Conservation (phyloP, 2,797 vertebrate genomes). For the Coendou prehensilis region DNA sequence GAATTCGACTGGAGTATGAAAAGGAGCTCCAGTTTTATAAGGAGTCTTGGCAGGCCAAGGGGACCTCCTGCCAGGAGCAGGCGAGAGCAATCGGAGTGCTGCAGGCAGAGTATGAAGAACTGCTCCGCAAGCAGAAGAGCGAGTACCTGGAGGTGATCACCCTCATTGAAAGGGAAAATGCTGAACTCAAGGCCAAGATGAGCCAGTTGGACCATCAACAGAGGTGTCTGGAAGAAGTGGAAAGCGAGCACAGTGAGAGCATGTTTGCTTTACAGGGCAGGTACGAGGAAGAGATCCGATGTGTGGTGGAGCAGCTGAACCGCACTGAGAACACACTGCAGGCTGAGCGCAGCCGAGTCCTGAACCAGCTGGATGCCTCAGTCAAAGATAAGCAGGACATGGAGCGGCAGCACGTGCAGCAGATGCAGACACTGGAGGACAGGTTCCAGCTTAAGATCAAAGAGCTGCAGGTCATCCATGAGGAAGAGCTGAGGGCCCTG, state of each 20-base stretch:
- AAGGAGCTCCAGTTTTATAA: slow-evolving; percentile 91
- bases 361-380: slow-evolving; percentile 91
- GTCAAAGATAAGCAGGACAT: slow-evolving; percentile 91
- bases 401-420: slow-evolving; percentile 91
- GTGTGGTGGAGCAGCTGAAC: slow-evolving; percentile 89
- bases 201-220: slow-evolving; percentile 90
- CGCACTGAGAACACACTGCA: slow-evolving; percentile 91
- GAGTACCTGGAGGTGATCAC: slow-evolving; percentile 91
- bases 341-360: slow-evolving; percentile 90
- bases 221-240: slow-evolving; percentile 89
- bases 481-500: slow-evolving; percentile 93
- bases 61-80: slow-evolving; percentile 91
- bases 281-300: slow-evolving; percentile 91
- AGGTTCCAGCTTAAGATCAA: slow-evolving; percentile 93
- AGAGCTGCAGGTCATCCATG: slow-evolving; percentile 92
- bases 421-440: slow-evolving; percentile 92
- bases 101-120: slow-evolving; percentile 92
- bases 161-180: slow-evolving; percentile 92
- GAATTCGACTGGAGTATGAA: slow-evolving; percentile 91
- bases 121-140: slow-evolving; percentile 92
- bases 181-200: slow-evolving; percentile 92
- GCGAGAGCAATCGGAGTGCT: slow-evolving; percentile 90
- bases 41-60: slow-evolving; percentile 91
- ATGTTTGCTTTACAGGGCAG: slow-evolving; percentile 90
- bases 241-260: slow-evolving; percentile 89